phyloP scores from a whole-genome alignment of 23 tunicate genomes.

The Clavelina lepadiformis region DNA sequence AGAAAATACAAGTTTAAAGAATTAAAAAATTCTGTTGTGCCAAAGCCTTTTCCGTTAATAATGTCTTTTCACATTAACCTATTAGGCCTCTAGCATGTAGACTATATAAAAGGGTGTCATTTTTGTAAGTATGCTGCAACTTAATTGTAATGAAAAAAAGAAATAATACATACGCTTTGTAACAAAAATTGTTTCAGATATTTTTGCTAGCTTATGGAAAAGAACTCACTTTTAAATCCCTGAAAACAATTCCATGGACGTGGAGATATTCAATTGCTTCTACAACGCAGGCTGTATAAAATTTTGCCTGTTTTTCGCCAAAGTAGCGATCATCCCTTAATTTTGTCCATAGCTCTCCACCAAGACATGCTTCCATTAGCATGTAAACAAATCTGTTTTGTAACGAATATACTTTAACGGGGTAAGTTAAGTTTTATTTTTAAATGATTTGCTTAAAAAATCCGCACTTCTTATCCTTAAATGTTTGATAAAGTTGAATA shows the following conservation, averaged over 20 bases:
- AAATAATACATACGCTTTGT: no score
- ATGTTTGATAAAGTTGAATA: constrained; percentile 64
- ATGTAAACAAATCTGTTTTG: constrained; percentile 54
- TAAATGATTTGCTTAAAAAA: no score
- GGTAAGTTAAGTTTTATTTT: no score
- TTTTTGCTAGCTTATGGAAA: not conserved
- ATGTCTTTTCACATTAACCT: no score
- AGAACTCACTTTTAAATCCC: constrained; percentile 52
- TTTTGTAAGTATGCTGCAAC: no score
- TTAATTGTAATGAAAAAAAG: no score
- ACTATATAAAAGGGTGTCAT: no score
- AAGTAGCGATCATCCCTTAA: constrained; percentile 38
- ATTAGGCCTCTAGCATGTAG: no score
- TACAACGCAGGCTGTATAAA: constrained; percentile 74
- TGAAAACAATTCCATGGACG: constrained; percentile 30
- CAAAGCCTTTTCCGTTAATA: no score
- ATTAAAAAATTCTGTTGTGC: no score
- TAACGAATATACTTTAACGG: not conserved
- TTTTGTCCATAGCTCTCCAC: constrained; percentile 77
- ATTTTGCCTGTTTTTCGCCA: constrained; percentile 31
- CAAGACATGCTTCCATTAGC: constrained; percentile 77
- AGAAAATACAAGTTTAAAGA: no score
- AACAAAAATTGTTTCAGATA: not conserved
- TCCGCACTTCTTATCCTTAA: constrained; percentile 66
- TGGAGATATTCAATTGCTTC: constrained; percentile 80